phyloP scores from a whole-genome alignment of 2,797 vertebrate genomes.

The Acanthurus lineatus region DNA sequence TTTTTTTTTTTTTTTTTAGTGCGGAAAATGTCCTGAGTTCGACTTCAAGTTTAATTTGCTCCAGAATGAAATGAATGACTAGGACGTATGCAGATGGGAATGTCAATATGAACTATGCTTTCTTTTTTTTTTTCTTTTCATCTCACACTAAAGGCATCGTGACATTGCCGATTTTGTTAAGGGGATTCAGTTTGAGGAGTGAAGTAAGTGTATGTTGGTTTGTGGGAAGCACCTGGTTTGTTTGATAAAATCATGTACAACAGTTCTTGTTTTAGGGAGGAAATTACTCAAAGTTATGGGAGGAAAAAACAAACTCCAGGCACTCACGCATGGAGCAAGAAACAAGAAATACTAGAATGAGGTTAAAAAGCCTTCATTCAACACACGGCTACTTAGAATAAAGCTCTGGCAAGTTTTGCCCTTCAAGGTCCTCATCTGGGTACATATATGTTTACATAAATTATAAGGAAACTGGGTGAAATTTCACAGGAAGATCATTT shows the following conservation, averaged over 20 bases:
- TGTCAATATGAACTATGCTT: constrained; percentile 39
- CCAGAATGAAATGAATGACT: constrained; percentile 43
- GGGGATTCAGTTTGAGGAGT: constrained; percentile 19
- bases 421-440: no score
- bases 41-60: constrained; percentile 62
- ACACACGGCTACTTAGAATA: no score
- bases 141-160: constrained; percentile 35
- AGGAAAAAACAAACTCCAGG: no score
- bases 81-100: constrained; percentile 60
- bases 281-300: constrained; percentile 1
- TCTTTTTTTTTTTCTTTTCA: constrained; percentile 37
- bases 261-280: neutral
- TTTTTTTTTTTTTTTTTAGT: constrained; percentile 30
- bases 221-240: constrained; percentile 19
- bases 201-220: constrained; percentile 27
- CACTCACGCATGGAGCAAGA: no score
- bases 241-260: constrained; percentile 17
- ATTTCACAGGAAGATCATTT: constrained; percentile 3
- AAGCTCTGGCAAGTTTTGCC: no score
- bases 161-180: constrained; percentile 38
- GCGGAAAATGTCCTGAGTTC: constrained; percentile 57
- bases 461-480: neutral
- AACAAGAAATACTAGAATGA: no score
- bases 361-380: no score
- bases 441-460: no score